Conservation (phyloP, 2,113 vertebrate species). For the Oophaga pumilio region DNA sequence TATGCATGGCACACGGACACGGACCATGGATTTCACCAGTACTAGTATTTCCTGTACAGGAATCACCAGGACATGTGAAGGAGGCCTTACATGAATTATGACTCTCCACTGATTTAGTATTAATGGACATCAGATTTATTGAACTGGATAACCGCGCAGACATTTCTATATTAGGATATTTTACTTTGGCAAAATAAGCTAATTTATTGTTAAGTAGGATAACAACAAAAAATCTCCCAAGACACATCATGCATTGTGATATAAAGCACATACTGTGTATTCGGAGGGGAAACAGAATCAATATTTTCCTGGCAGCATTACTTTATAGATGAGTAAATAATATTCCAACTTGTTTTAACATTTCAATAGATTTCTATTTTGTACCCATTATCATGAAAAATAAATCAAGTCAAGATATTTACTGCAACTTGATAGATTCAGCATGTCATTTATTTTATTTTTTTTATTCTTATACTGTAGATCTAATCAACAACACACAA, state of each 20-base stretch:
- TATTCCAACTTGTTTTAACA: slow-evolving; percentile 1
- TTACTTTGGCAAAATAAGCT: slow-evolving; percentile 3
- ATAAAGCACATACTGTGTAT: slow-evolving; percentile 8
- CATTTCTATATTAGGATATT: background rate
- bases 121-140: no score
- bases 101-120: no score
- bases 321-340: slow-evolving; percentile 24
- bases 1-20: no score
- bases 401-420: background rate
- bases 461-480: no score
- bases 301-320: slow-evolving; percentile 30
- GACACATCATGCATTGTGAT: background rate
- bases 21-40: no score
- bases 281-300: slow-evolving; percentile 12
- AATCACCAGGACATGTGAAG: no score
- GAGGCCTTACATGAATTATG: no score
- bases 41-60: no score
- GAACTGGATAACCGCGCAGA: background rate
- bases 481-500: no score
- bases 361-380: background rate
- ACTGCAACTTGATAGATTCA: background rate
- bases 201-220: slow-evolving; percentile 26
- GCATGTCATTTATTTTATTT: no score
- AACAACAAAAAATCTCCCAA: background rate
- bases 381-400: background rate